Evolutionary conservation across 2,113 vertebrate genomes (phyloP).

Genomic region (Paramormyrops kingsleyae): DNA sequence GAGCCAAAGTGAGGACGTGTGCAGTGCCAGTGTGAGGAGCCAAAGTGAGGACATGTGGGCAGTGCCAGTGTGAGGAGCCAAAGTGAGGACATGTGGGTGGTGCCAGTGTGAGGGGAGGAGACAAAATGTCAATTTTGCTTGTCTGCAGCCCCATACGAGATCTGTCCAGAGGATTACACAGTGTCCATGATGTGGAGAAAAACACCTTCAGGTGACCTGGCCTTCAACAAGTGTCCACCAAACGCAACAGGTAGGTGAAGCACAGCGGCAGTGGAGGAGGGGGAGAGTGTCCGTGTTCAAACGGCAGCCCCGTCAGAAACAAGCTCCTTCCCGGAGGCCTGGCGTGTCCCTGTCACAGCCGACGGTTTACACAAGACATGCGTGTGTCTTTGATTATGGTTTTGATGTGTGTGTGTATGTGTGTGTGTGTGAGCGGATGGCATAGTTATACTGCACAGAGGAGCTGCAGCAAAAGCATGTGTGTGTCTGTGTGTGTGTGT

Average conservation of each 20-base stretch:
- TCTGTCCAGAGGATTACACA: conserved; percentile 93
- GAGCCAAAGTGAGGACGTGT: too few relatives aligned
- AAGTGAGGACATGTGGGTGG: background rate
- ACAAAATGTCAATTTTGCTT: background rate
- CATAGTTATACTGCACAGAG: background rate
- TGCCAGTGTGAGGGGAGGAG: background rate
- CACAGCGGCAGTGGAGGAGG: background rate
- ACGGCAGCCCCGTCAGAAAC: background rate
- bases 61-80: background rate
- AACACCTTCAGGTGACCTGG: conserved; percentile 91
- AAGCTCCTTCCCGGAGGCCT: background rate
- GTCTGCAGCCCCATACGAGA: conserved; percentile 90
- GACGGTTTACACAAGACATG: background rate
- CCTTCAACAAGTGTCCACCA: conserved; percentile 91
- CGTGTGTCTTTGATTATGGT: background rate
- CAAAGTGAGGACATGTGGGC: background rate
- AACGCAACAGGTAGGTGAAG: conserved; percentile 85
- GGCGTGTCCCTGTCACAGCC: background rate
- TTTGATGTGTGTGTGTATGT: background rate
- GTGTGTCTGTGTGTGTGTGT: conserved; percentile 21
- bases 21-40: background rate
- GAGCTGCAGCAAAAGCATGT: conserved; percentile 11
- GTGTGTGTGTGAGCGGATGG: background rate
- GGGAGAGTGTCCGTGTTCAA: background rate
- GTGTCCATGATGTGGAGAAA: conserved; percentile 97